Evolutionary conservation across 1,140 invertebrate genomes (phyloP), one percentile per base, ranked within the genome.

Genomic region (Drosophila suzukii): DNA sequence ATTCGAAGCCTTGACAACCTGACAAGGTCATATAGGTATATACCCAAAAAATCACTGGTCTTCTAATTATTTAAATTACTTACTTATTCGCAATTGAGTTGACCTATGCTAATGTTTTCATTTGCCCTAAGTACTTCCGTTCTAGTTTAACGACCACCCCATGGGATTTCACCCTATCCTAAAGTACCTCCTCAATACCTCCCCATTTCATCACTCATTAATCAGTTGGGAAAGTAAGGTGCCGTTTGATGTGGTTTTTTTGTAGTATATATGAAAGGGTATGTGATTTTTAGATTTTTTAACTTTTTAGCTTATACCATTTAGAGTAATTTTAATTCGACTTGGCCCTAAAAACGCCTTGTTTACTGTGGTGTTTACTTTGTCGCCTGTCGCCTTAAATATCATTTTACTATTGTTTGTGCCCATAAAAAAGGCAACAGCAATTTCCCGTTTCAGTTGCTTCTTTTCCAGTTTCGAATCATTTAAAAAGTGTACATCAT

Each of bases 361-460:
- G 60, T 85, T 81, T 73, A 80, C 80, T 73, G 57, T 77, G 58
- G 82, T 86, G 78, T 85, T 85, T 86, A 86, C 81, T 86, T 86
- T 85, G 82, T 85, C 81, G 82, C 81, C 81, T 85, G 76, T 38
- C 57, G 81, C 77, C 81, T 78, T 82, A 67, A 71, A 81, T 78
- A 66, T 63, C 11, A 70, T 84, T 75, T 86, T 75, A 86, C 73
- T 71, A 76, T 86, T 63, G 53, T 74, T 72, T 71, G 60, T 47
- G 62, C 24, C 56, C 74, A 56, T 78, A 85, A 81, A 85, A 85
- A 85, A 39, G 62, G 44, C 66, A 78, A 60, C 61, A 60, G 60
- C 57, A 38, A 75, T 70, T 53, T 63, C 43, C 39, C 63, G 51
- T 60, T 51, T 75, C 57, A 54, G 68, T 58, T 72, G 53, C 70